Conservation (phyloP, 1,140 invertebrate species). For the Cecropterus lyciades region DNA sequence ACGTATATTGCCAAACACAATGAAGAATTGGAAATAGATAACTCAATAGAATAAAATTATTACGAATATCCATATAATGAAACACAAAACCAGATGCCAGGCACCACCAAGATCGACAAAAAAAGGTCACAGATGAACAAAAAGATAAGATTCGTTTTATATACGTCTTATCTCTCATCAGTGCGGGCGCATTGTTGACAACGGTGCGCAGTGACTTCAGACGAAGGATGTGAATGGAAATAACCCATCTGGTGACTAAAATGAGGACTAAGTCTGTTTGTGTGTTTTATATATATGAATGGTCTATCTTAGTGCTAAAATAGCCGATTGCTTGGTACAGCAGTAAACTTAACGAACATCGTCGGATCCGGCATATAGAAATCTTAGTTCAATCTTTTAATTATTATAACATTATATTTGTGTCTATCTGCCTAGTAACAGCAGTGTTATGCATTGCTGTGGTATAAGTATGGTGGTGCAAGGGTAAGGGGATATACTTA, state of each 20-base stretch:
- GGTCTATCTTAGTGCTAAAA: no score
- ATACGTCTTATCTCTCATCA: constrained; percentile 20
- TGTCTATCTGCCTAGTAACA: no score
- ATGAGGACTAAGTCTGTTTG: background rate
- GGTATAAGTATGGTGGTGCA: no score
- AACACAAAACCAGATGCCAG: constrained; percentile 14
- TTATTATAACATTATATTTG: no score
- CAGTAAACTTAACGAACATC: no score
- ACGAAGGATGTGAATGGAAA: constrained; percentile 2
- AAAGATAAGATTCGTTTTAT: constrained; percentile 22
- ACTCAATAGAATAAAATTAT: background rate
- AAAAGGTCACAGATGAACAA: constrained; percentile 14
- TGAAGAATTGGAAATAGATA: background rate
- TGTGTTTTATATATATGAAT: no score
- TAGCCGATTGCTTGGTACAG: no score
- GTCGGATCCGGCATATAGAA: no score
- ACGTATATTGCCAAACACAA: no score
- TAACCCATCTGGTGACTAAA: constrained; percentile 7
- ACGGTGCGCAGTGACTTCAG: constrained; percentile 2
- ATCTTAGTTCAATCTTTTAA: no score
- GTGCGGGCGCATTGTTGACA: constrained; percentile 30
- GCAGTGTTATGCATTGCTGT: no score
- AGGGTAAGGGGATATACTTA: no score
- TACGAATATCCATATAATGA: background rate
- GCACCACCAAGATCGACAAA: constrained; percentile 15